Conservation (phyloP, 2,888 invertebrate genomes). For the Oeneis ivallda region DNA sequence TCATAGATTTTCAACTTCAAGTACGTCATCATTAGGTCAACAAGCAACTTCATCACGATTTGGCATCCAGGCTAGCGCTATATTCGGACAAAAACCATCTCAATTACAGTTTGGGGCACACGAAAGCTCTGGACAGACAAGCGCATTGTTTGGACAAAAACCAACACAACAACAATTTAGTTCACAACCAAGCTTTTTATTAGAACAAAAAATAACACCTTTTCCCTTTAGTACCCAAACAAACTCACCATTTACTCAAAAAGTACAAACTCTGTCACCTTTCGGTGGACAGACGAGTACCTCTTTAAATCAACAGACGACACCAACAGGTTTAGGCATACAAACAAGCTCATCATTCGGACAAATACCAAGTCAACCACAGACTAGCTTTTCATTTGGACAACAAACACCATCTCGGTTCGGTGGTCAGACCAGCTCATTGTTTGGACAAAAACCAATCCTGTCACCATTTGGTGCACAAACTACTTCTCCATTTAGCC, state of each 20-base stretch:
- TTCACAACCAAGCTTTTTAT: background rate
- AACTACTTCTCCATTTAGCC: background rate
- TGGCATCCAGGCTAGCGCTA: background rate
- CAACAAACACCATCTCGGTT: constrained; percentile 5
- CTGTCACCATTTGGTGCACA: background rate
- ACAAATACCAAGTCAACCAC: constrained; percentile 1
- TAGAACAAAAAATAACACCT: background rate
- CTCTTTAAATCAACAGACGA: background rate
- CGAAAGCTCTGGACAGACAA: background rate
- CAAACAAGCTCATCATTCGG: background rate
- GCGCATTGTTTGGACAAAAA: background rate
- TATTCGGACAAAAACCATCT: constrained; percentile 1
- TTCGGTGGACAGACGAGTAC: background rate
- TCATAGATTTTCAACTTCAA: constrained; percentile 1
- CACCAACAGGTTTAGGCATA: background rate
- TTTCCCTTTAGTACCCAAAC: background rate
- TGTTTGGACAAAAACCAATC: background rate
- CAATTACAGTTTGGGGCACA: background rate
- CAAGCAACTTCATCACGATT: constrained; percentile 1
- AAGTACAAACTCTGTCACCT: background rate
- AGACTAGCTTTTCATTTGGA: background rate
- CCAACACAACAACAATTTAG: background rate
- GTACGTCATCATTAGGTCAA: background rate
- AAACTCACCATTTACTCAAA: background rate
- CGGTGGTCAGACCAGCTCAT: background rate